phyloP scores from a whole-genome alignment of 2,113 vertebrate genomes.

The Corydoras maculifer region DNA sequence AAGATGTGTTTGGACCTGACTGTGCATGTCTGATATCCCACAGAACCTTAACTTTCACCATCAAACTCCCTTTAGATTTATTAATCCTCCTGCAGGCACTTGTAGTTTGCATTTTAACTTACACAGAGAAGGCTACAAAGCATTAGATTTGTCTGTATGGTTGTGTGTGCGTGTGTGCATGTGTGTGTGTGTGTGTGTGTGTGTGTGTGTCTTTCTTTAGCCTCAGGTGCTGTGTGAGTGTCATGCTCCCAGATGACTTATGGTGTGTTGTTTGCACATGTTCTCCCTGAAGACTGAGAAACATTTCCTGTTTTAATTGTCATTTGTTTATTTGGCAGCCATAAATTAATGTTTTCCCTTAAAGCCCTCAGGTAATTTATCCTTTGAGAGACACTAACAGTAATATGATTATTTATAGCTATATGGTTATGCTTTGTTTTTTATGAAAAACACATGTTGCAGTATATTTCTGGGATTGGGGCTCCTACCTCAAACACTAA shows the following conservation, averaged over 20 bases:
- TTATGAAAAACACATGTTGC: background rate
- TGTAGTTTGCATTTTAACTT: slow-evolving; percentile 30
- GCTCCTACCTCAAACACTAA: background rate
- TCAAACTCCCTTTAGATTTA: slow-evolving; percentile 7
- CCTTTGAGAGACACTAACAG: background rate
- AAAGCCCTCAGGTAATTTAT: slow-evolving; percentile 4
- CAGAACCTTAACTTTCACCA: background rate
- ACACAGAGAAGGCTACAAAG: background rate
- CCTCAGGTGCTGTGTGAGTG: slow-evolving; percentile 37
- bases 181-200: background rate
- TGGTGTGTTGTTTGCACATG: slow-evolving; percentile 31
- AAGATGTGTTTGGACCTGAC: slow-evolving; percentile 27
- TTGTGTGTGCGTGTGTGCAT: slow-evolving; percentile 1
- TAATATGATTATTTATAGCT: background rate
- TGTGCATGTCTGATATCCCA: slow-evolving; percentile 27
- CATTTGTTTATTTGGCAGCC: slow-evolving; percentile 24
- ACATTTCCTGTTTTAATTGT: slow-evolving; percentile 34
- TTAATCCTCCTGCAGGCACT: slow-evolving; percentile 10
- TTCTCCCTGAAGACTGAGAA: slow-evolving; percentile 27
- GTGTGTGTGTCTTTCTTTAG: slow-evolving; percentile 22
- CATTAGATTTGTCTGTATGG: background rate
- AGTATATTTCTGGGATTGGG: slow-evolving; percentile 2
- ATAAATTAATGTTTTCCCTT: slow-evolving; percentile 21
- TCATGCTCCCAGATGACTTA: slow-evolving; percentile 22
- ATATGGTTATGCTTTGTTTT: background rate